A percentile compares a stretch with the other conserved stretches of the same genome.
phyloP scores from a whole-genome alignment of 2,888 invertebrate genomes.

The Tubiluchus corallicola region DNA sequence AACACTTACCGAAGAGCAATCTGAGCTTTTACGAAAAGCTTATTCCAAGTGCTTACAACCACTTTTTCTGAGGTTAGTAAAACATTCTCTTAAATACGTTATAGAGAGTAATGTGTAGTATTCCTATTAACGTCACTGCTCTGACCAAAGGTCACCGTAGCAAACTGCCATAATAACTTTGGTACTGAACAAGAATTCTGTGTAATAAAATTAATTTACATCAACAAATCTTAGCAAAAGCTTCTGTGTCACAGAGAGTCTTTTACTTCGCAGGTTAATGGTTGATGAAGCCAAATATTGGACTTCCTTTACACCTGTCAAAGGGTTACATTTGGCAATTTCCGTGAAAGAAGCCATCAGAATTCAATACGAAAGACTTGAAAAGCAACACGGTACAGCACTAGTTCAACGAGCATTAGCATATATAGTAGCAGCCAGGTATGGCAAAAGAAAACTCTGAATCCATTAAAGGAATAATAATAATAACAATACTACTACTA shows the following conservation, averaged over 20 bases:
- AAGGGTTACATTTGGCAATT: slow-evolving; percentile 60
- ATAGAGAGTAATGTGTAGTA: too few relatives aligned
- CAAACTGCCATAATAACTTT: too few relatives aligned
- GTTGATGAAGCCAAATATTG: slow-evolving; percentile 93
- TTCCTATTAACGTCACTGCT: too few relatives aligned
- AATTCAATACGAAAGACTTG: slow-evolving; percentile 86
- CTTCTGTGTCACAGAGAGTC: too few relatives aligned
- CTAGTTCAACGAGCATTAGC: slow-evolving; percentile 81
- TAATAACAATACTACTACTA: slow-evolving; percentile 3
- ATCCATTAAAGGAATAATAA: too few relatives aligned
- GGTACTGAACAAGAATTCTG: too few relatives aligned
- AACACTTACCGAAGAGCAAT: slow-evolving; percentile 8
- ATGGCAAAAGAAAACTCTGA: too few relatives aligned
- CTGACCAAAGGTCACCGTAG: too few relatives aligned
- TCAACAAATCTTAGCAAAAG: too few relatives aligned
- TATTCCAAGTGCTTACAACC: slow-evolving; percentile 16
- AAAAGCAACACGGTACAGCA: slow-evolving; percentile 47
- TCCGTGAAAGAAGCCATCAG: slow-evolving; percentile 94
- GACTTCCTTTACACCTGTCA: slow-evolving; percentile 85
- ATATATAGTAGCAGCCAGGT: slow-evolving; percentile 86
- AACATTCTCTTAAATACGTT: too few relatives aligned
- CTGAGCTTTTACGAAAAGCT: slow-evolving; percentile 15
- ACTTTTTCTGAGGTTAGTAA: slow-evolving; percentile 19
- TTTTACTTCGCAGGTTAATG: slow-evolving; percentile 77
- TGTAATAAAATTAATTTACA: too few relatives aligned